Evolutionary conservation across 2,113 vertebrate genomes (phyloP), one percentile per base, ranked within the genome.

Genomic region (Thunnus thynnus): DNA sequence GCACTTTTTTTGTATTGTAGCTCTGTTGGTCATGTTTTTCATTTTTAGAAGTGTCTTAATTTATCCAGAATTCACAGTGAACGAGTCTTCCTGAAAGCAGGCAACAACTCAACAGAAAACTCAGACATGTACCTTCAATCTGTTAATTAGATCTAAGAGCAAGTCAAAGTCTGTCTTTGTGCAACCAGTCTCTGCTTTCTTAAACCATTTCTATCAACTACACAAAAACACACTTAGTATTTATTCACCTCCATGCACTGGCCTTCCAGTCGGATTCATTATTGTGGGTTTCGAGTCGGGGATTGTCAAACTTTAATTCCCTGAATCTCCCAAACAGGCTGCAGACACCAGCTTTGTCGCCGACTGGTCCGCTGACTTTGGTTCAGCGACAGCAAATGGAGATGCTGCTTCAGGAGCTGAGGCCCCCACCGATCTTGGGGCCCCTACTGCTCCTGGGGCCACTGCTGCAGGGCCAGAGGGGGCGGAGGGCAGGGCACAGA

Each of bases 341-440:
- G 82, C 94, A 87, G 93, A 96, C 85, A 44, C 72, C 3, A 88
- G 92, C 55, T 95, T 94, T 30, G 72, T 88, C 25, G 89, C 90
- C 1, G 89, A 86, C 91, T 97, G 97, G 96, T 95, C 94, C 17
- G 95, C 96, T 83, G 96, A 97, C 85, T 92, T 95, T 95, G 95
- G 94, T 83, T 85, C 94, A 91, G 72, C 91, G 69, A 88, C 96
- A 90, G 91, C 95, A 70, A 84, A 89, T 20, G 79, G 89, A 66
- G 92, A 91, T 4, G 41, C 76, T 63, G 20, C 76, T 41, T 47
- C 70, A 67, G 82, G 65, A 55, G 72, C 83, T 0, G 71, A 84
- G 10, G 57, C 58, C 32, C 50, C 76, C 3, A 32, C 18, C 48
- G 36, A 36, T 16, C 27, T 17, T 11, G 85, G 92, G 90, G 90